Conservation (phyloP, 2,113 vertebrate genomes). For the Alectura lathami region DNA sequence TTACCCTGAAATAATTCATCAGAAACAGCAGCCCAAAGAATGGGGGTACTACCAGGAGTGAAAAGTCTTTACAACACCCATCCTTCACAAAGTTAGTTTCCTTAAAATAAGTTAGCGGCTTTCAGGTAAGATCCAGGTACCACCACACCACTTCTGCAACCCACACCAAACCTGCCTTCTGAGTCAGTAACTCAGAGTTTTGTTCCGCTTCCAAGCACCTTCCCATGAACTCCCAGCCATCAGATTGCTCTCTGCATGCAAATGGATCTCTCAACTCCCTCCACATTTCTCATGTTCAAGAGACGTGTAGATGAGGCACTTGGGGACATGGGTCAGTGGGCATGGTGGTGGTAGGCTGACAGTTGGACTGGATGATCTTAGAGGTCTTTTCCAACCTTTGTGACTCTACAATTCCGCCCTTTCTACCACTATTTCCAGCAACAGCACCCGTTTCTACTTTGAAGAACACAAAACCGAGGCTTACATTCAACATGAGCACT, state of each 20-base stretch:
- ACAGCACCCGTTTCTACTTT: fast-evolving
- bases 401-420: no score
- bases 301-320: no score
- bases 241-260: not conserved
- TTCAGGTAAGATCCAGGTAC: not conserved
- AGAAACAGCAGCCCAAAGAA: not conserved
- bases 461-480: not conserved
- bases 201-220: not conserved
- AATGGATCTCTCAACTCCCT: not conserved
- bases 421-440: not conserved
- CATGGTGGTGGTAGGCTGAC: no score
- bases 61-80: not conserved
- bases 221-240: not conserved
- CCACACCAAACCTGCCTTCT: not conserved
- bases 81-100: not conserved
- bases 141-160: not conserved
- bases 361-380: no score
- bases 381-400: no score
- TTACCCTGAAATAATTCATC: not conserved
- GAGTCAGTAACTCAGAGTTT: not conserved
- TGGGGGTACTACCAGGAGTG: not conserved
- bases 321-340: no score
- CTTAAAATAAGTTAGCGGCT: not conserved
- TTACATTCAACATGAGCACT: not conserved
- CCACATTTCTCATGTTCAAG: no score